Base-by-base conservation (phyloP, 2,888 invertebrate species). In the Iphiclides podalirius region DNA sequence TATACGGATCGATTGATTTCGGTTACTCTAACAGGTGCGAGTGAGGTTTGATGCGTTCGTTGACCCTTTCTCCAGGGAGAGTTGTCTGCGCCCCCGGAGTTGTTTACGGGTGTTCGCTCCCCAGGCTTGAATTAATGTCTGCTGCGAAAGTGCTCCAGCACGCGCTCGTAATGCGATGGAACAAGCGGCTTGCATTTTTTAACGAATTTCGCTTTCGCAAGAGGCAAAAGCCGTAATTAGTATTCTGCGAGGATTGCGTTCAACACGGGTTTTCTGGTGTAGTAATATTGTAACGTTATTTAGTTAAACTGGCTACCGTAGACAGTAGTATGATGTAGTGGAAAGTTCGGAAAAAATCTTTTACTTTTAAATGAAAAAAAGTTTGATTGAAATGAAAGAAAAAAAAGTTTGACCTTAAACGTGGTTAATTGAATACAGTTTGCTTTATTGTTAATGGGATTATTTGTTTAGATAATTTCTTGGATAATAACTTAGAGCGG, bases 1-100 rank as follows among this genome's bases (percentile, higher is more conserved):
- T n/a, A n/a, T n/a, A n/a, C n/a, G n/a, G n/a, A n/a, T n/a, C n/a
- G 47, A 55, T 55, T 41, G 43, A 52, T 43, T 53, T 50, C 42
- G 47, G 45, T 47, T 47, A 23, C 54, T 59, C 75, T 72, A 74
- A 79, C 82, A 81, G 82, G 82, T 76, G 70, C 61, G 55, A 49
- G 54, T 55, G 60, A 54, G 43, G 58, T 84, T 76, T 83, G 77
- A 74, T 75, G 68, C 75, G 83, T 70, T 70, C 84, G 63, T 73
- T 67, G 77, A 86, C 82, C 83, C 58, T 66, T 58, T 59, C 67
- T 65, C 60, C 52, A 46, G 57, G 53, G 52, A 60, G 69, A 75
- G 77, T 73, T 52, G 83, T 75, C 79, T 78, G 63, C 64, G 4
- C 20, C n/a, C n/a, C n/a, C n/a, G n/a, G n/a, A n/a, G n/a, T n/a